A percentile compares a stretch with the other conserved stretches of the same genome.
phyloP scores from a whole-genome alignment of 2,797 vertebrate species.

The Benthosema pterotum region DNA sequence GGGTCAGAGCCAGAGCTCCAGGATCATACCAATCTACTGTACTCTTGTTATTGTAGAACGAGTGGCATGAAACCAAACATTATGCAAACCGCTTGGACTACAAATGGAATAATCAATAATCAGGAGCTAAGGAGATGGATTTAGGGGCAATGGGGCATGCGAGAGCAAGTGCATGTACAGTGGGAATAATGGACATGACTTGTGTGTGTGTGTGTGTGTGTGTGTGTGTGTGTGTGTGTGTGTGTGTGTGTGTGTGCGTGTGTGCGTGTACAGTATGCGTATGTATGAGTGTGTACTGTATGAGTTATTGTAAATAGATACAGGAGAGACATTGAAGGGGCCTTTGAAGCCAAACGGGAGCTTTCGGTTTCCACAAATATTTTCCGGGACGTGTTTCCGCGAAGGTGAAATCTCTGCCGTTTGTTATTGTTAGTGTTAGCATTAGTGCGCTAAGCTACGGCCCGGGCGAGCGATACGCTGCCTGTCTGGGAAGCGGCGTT shows the following conservation, averaged over 20 bases:
- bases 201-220: no score
- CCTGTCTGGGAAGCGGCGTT: slow-evolving; percentile 39
- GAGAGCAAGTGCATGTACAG: no score
- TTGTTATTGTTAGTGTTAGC: slow-evolving; percentile 75
- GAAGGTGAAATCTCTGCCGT: slow-evolving; percentile 61
- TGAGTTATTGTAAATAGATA: slow-evolving; percentile 45
- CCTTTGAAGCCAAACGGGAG: slow-evolving; percentile 23
- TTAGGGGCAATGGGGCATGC: background rate
- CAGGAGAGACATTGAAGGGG: slow-evolving; percentile 41
- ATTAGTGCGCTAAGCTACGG: slow-evolving; percentile 28
- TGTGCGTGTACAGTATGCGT: no score
- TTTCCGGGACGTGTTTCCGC: slow-evolving; percentile 60
- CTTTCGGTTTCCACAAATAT: slow-evolving; percentile 74
- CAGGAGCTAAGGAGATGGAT: slow-evolving; percentile 11
- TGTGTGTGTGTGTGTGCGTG: no score
- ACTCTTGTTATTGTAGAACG: no score
- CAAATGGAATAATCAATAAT: slow-evolving; percentile 12
- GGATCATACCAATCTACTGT: no score
- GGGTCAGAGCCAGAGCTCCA: no score
- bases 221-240: no score
- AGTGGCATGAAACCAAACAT: no score
- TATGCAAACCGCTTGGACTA: background rate
- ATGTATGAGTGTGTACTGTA: no score
- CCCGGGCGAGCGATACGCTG: slow-evolving; percentile 48
- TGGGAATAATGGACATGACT: no score